Base-by-base conservation (phyloP, 2,113 vertebrate genomes). In the Crotophaga sulcirostris region DNA sequence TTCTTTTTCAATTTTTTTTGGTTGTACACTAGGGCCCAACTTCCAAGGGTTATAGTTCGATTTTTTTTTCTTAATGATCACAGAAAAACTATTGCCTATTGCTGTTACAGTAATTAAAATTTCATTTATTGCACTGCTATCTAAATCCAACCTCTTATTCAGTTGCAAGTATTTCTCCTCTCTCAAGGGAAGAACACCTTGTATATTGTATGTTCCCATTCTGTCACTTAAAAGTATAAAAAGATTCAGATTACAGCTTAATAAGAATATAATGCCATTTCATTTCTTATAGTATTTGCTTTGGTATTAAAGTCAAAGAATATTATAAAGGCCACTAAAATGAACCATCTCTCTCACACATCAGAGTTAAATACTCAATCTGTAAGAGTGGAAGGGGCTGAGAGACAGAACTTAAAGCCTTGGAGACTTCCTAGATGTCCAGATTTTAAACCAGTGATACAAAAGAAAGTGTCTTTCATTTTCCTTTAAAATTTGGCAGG, bases 221-320 rank as follows among this genome's bases (percentile, higher is more conserved):
- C 90, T 92, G 72, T 74, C 94, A 88, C 63, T 88, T 95, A 55
- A 93, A 94, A 83, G 67, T 36, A 93, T 88, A 95, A 83, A 92
- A 88, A 90, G 6, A 84, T 74, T 73, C 55, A 67, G 54, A 89
- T 77, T 86, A 84, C 20, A 70, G 8, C 2, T 72, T 86, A 94
- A 90, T 84, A 92, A 90, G 63, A 64, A 45, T 83, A 62, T 68
- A 92, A 83, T 29, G 33, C 7, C 12, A 34, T 73, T 88, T 85
- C 17, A n/a, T 74, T 93, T 90, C 25, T 64, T 77, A 38, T 16
- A 83, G 31, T 33, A 55, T 95, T 90, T 92, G 10, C 54, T 85
- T 85, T 68, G 19, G 24, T 76, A 31, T 76, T 96, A 59, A 44
- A 78, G 47, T 73, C 13, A 89, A 62, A 66, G 23, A 49, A 66